phyloP scores from a whole-genome alignment of 2,797 vertebrate species.

The Enteromius paludinosus region DNA sequence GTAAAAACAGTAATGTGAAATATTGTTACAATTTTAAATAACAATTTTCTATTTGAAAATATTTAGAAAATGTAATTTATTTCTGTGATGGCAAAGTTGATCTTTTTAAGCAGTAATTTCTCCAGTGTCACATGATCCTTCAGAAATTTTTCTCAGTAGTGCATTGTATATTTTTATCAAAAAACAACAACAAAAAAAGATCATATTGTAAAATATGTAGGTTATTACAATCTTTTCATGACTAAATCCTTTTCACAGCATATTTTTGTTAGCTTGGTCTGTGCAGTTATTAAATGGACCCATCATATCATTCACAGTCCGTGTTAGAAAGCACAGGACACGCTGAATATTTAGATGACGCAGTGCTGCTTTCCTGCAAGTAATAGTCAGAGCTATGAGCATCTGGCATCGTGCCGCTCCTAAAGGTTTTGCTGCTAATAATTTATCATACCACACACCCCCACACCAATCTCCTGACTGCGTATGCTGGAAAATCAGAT shows the following conservation, averaged over 20 bases:
- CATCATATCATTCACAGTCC: conserved; percentile 7
- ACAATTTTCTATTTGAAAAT: background rate
- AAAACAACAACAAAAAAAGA: background rate
- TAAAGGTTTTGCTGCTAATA: conserved; percentile 6
- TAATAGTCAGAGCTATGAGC: background rate
- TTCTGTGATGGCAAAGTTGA: background rate
- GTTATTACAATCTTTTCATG: background rate
- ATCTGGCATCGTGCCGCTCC: conserved; percentile 17
- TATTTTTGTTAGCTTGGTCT: background rate
- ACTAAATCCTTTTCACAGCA: background rate
- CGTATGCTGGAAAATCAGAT: conserved; percentile 32
- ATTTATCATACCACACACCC: conserved; percentile 15
- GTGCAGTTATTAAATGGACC: conserved; percentile 3
- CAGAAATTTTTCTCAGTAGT: background rate
- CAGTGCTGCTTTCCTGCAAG: conserved; percentile 14
- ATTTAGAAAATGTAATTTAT: background rate
- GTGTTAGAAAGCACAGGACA: background rate
- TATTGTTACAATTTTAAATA: background rate
- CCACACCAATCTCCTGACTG: conserved; percentile 28
- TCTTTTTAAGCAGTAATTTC: background rate
- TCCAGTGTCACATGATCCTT: background rate
- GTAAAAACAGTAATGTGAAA: background rate
- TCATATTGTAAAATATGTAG: background rate
- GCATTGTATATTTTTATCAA: background rate
- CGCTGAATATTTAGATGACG: conserved; percentile 31